Evolutionary conservation across 2,888 invertebrate genomes (phyloP), one percentile per base, ranked within the genome.

Genomic region (Cantharis rustica): DNA sequence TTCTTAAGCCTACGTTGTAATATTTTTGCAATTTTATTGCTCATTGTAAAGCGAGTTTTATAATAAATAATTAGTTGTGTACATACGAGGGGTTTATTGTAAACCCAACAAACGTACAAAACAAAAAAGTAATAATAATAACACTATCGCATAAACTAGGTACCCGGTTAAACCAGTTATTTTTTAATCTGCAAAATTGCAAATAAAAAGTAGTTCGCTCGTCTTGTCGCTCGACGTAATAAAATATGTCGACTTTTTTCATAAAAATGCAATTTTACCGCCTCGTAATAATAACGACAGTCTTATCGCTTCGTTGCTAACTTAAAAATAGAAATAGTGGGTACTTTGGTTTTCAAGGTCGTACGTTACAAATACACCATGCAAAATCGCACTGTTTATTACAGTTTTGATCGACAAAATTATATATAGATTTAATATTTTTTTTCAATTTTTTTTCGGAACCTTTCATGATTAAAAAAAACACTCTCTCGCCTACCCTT

Each of bases 251-350:
- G n/a, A 47, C 47, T 47, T 47, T 47, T 47, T 47, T 47, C 47
- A 47, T 47, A 47, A 47, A 47, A 47, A 47, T 47, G 47, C 47
- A 47, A 47, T 47, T 47, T 47, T 47, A 47, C 47, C 47, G 47
- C 47, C 47, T 47, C 47, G 47, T 47, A 47, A n/a, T 47, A 47
- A 47, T 47, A 47, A 47, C 47, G 17, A 66, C 17, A 20, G 17
- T 66, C 69, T 73, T 73, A 73, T 73, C 73, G 73, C 64, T 66
- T 62, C 15, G 73, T 73, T 68, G 69, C 73, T 73, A 73, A 73
- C 73, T 31, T 73, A 73, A 73, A 73, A 73, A 73, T 73, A 73
- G 73, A 73, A 73, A 68, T 61, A 73, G 47, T 47, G 47, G 68
- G 72, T 61, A 68, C 66, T 73, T 61, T n/a, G 47, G 7, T n/a